A percentile compares a stretch with the other conserved stretches of the same genome.
These are phyloP conservation scores for Chitala chitala DNA, from an alignment of 2,113 vertebrate species.

Conservation along the genomic window DNA sequence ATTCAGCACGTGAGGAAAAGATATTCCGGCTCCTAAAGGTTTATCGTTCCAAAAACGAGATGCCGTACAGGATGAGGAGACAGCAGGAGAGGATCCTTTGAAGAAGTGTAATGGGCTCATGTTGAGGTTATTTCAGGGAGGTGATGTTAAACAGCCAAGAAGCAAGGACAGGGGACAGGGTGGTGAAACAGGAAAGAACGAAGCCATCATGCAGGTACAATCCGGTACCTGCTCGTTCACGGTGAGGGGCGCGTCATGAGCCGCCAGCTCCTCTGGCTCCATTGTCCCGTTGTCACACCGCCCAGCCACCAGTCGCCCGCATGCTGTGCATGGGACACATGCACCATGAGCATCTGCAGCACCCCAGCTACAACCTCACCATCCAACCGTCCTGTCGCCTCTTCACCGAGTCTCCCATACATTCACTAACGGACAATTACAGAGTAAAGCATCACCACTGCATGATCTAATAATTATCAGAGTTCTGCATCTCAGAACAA, in stretches of 20 bases:
- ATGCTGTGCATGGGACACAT: slow-evolving; percentile 53
- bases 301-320: slow-evolving; percentile 50
- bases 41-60: background rate
- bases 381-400: background rate
- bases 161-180: background rate
- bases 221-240: slow-evolving; percentile 85
- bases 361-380: background rate
- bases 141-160: background rate
- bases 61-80: background rate
- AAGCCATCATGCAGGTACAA: fast-evolving
- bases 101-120: background rate
- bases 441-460: too few relatives aligned
- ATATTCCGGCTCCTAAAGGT: background rate
- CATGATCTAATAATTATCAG: too few relatives aligned
- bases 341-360: background rate
- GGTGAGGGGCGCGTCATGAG: slow-evolving; percentile 73
- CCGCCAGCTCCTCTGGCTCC: slow-evolving; percentile 72
- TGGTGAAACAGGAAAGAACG: slow-evolving; percentile 17
- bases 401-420: too few relatives aligned
- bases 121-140: background rate
- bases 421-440: too few relatives aligned
- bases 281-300: slow-evolving; percentile 58
- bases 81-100: background rate
- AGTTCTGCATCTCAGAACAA: too few relatives aligned
- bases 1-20: background rate